These are phyloP conservation scores for Eilema depressum DNA, from an alignment of 2,888 invertebrate genomes.

Conservation along the genomic window DNA sequence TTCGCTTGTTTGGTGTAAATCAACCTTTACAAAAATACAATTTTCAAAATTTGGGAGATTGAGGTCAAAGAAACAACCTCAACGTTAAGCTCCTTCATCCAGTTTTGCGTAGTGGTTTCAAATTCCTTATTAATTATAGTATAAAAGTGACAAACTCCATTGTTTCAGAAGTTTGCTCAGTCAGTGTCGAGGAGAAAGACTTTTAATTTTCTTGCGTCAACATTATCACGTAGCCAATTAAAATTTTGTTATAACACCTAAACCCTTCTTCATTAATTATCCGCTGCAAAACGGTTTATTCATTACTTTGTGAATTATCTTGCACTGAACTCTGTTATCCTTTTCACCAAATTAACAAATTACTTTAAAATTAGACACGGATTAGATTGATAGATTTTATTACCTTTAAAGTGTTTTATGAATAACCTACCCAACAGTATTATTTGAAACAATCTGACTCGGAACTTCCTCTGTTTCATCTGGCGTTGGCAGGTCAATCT, in stretches of 20 bases:
- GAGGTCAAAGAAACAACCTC: too few species aligned
- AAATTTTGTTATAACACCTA: constrained; percentile 62
- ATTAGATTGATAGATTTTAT: background rate
- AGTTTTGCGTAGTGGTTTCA: constrained; percentile 8
- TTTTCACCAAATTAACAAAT: background rate
- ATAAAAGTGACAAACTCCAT: constrained; percentile 44
- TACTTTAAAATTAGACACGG: constrained; percentile 9
- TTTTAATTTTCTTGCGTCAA: constrained; percentile 69
- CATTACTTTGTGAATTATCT: constrained; percentile 57
- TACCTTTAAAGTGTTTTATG: background rate
- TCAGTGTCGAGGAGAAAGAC: constrained; percentile 39
- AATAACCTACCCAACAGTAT: background rate
- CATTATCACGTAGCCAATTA: constrained; percentile 75
- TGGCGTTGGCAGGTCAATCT: constrained; percentile 24
- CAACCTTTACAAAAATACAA: too few species aligned
- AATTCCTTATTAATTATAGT: constrained; percentile 32
- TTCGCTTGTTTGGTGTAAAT: too few species aligned
- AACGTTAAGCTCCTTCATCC: background rate
- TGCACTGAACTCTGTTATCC: constrained; percentile 26
- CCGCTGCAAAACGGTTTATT: constrained; percentile 58
- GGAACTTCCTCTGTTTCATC: background rate
- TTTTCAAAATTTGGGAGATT: too few species aligned
- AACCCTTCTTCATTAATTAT: constrained; percentile 67
- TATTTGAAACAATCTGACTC: background rate
- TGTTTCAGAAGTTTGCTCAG: constrained; percentile 50